phyloP scores from a whole-genome alignment of 2,797 vertebrate species.

The Spinibarbus caldwelli region DNA sequence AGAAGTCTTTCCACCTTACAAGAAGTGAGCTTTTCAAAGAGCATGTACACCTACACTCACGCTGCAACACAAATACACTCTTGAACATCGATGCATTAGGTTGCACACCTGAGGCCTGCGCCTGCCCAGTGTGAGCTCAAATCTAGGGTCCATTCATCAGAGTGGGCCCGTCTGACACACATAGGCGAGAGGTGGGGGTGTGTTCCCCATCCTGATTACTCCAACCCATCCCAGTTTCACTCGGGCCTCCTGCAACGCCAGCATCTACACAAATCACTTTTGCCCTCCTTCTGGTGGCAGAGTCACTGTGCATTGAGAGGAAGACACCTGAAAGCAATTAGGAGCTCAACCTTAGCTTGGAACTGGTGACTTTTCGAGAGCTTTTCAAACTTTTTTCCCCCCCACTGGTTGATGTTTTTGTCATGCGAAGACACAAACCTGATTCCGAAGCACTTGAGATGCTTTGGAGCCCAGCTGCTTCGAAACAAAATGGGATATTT shows the following conservation, averaged over 20 bases:
- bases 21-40: slow-evolving; percentile 14
- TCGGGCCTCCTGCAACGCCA: slow-evolving; percentile 59
- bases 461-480: slow-evolving; percentile 46
- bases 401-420: slow-evolving; percentile 50
- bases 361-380: slow-evolving; percentile 84
- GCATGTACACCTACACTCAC: slow-evolving; percentile 28
- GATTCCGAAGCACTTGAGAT: slow-evolving; percentile 53
- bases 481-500: slow-evolving; percentile 41
- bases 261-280: slow-evolving; percentile 89
- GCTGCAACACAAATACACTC: slow-evolving; percentile 33
- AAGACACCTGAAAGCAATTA: slow-evolving; percentile 85
- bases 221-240: slow-evolving; percentile 74
- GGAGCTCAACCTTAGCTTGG: slow-evolving; percentile 73
- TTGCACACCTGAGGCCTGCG: slow-evolving; percentile 89
- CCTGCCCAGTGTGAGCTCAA: slow-evolving; percentile 80
- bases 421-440: slow-evolving; percentile 56
- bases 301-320: slow-evolving; percentile 69
- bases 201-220: slow-evolving; percentile 89
- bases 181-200: slow-evolving; percentile 50
- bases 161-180: slow-evolving; percentile 63
- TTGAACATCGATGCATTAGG: slow-evolving; percentile 76
- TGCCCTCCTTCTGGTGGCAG: slow-evolving; percentile 84
- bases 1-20: slow-evolving; percentile 6
- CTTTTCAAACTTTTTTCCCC: slow-evolving; percentile 69
- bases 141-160: slow-evolving; percentile 89